Evolutionary conservation across 2,797 vertebrate species (phyloP).

Genomic region (Poliocrania exsul): DNA sequence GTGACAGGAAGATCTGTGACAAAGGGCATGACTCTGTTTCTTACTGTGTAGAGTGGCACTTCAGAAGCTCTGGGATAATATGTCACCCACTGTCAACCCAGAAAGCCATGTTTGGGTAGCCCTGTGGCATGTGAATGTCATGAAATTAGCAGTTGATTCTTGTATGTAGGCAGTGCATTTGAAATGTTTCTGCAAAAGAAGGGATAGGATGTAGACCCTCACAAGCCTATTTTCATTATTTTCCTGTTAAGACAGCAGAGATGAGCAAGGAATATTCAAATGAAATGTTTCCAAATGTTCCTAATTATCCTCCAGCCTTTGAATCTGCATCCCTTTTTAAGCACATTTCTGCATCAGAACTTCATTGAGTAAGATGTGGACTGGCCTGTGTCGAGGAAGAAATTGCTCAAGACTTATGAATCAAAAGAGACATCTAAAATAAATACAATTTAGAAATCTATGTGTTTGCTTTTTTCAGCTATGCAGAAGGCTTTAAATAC

Average conservation of each 20-base stretch:
- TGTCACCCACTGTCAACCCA: background rate
- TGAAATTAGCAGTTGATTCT: background rate
- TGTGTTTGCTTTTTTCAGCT: background rate
- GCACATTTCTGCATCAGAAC: background rate
- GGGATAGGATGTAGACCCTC: fast-evolving
- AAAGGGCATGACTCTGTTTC: background rate
- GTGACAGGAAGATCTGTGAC: background rate
- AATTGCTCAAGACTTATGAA: background rate
- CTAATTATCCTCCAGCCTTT: background rate
- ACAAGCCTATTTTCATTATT: background rate
- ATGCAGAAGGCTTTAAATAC: background rate
- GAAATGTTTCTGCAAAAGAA: background rate
- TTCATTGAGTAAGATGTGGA: background rate
- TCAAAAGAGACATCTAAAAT: background rate
- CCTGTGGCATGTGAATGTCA: background rate
- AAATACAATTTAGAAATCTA: background rate
- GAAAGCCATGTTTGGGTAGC: background rate
- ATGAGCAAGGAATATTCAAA: background rate
- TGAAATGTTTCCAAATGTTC: background rate
- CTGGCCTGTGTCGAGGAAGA: background rate
- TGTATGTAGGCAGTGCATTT: background rate
- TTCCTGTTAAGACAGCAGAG: background rate
- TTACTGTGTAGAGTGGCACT: background rate
- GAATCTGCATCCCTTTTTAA: background rate
- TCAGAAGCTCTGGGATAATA: background rate